Percentiles rank a stretch among this genome's conserved stretches.
phyloP scores from a whole-genome alignment of 2,888 invertebrate species.

The Conops quadrifasciatus region DNA sequence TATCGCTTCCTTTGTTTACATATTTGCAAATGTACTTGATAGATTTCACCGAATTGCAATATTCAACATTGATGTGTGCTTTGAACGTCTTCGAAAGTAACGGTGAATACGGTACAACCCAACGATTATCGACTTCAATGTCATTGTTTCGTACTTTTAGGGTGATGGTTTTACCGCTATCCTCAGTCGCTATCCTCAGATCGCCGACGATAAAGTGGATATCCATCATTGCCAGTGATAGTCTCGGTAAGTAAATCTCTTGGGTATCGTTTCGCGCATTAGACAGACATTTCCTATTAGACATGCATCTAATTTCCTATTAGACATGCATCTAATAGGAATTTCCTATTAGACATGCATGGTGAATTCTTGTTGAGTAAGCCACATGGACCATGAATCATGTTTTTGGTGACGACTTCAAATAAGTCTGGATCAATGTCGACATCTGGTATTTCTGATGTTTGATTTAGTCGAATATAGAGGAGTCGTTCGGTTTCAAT shows the following conservation, averaged over 20 bases:
- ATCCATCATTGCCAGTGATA: constrained; percentile 36
- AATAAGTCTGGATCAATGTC: constrained; percentile 47
- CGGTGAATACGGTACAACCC: no score
- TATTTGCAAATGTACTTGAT: no score
- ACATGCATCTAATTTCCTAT: no score
- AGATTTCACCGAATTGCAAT: no score
- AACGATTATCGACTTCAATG: no score
- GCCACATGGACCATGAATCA: constrained; percentile 59
- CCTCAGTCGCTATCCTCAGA: constrained; percentile 27
- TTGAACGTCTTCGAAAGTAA: no score
- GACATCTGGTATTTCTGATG: constrained; percentile 34
- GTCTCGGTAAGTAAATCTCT: constrained; percentile 38
- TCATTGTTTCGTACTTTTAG: no score
- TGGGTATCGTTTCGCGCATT: no score
- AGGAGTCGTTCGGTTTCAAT: no score
- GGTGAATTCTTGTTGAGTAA: constrained; percentile 25
- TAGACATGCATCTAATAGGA: no score
- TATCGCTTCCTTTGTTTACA: constrained; percentile 8
- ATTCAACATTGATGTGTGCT: no score
- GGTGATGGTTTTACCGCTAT: constrained; percentile 40
- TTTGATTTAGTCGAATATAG: constrained; percentile 16
- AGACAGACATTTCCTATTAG: constrained; percentile 31
- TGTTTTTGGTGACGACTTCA: constrained; percentile 46
- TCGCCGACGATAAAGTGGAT: constrained; percentile 31
- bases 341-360: constrained; percentile 35